Base-by-base conservation (phyloP, 2,113 vertebrate species). In the Cephalopholis sonnerati region DNA sequence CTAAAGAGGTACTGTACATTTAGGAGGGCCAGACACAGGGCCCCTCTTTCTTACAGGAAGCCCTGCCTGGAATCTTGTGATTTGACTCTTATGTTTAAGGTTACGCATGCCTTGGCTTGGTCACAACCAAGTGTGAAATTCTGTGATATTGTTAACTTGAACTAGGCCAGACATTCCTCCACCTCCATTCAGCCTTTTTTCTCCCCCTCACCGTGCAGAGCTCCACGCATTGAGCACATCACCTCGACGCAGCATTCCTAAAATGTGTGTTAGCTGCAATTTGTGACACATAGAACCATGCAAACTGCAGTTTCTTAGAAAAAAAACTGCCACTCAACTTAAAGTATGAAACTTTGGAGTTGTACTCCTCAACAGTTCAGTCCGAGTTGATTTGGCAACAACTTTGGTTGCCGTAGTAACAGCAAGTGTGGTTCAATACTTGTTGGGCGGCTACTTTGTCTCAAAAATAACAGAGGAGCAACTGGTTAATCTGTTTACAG, bases 131-230 rank as follows among this genome's bases (percentile, higher is more conserved):
- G 81, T 92, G 82, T 87, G 81, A 93, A 89, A 92, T 90, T 92
- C 85, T 79, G 66, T n/a, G 50, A 87, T 92, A 87, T 78, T 88
- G 90, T 92, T 85, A 84, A 90, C 82, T 77, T 91, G 88, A 92
- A 91, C 91, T 77, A 82, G 73, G 68, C 67, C 85, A 91, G 73
- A 81, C 62, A 83, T 81, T 84, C 72, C 61, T 65, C n/a, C 7
- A 22, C 22, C 72, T 77, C 66, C 69, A 76, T 77, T 77, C 69
- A 64, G 68, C 27, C 46, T 39, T 27, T 51, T 46, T n/a, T 5
- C 17, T 3, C 5, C n/a, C 32, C 20, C 36, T 32, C 29, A 18
- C 54, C 15, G 62, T 24, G 36, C 32, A 62, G 32, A 50, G 22
- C 24, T 63, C 73, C 22, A 61, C 41, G 22, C 29, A 66, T 75